These are phyloP conservation scores for Parauchenoglanis punctatus DNA, from an alignment of 2,797 vertebrate genomes.

Conservation along the genomic window DNA sequence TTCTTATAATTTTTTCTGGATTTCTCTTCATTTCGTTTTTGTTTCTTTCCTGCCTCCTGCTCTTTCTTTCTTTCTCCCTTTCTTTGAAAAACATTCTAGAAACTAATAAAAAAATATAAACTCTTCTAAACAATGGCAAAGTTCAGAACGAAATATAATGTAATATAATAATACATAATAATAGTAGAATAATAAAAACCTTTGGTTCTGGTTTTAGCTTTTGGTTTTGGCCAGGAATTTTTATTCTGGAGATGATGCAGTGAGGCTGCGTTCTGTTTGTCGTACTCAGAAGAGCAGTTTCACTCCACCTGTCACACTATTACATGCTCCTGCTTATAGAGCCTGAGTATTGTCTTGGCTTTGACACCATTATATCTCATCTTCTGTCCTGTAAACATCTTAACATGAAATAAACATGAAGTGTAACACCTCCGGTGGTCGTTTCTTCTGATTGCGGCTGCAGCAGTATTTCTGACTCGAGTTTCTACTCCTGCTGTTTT, in stretches of 20 bases:
- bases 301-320: too few relatives aligned
- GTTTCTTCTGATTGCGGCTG: background rate
- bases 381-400: background rate
- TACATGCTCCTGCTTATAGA: background rate
- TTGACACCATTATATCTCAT: background rate
- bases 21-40: too few relatives aligned
- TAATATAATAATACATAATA: too few relatives aligned
- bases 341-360: background rate
- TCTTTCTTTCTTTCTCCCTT: background rate
- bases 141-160: background rate
- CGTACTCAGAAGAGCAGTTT: background rate
- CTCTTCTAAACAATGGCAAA: background rate
- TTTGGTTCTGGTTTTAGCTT: background rate
- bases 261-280: background rate
- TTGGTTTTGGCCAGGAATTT: background rate
- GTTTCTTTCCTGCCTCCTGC: background rate
- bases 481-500: constrained; percentile 30
- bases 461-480: background rate
- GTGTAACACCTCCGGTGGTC: background rate
- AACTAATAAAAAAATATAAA: background rate
- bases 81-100: background rate
- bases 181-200: too few relatives aligned
- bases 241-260: too few relatives aligned
- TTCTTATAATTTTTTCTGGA: too few relatives aligned
- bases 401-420: constrained; percentile 2